Base-by-base conservation (phyloP, 1,140 invertebrate genomes). In the Nylanderia fulva region DNA sequence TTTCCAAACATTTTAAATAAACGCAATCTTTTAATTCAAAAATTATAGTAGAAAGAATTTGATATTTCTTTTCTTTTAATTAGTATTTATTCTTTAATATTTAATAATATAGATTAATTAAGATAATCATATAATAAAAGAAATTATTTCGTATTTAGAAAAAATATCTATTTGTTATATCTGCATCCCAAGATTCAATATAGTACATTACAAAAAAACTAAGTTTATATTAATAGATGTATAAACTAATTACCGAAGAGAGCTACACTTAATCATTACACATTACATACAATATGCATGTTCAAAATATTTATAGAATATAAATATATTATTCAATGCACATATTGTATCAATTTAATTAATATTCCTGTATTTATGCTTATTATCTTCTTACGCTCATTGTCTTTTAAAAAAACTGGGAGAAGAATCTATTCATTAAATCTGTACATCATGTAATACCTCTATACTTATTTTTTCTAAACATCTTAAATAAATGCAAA, bases 361-460 rank as follows among this genome's bases (percentile, higher is more conserved):
- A 76, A 64, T 2, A 66, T 24, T 66, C 8, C 11, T 68, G 3
- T 54, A 39, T 21, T 9, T 56, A 74, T 18, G 66, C 52, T 21
- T 36, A 48, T 68, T 39, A 15, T 68, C 5, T 11, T 42, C 29
- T 33, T 33, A 74, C 15, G 66, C 52, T 21, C 24, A 48, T 68
- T 39, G 15, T 68, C 5, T 11, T 42, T 42, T 39, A 24, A 54
- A 52, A 18, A 36, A 15, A 52, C 3, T 15, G 8, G 24, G 11
- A 66, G 1, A 64, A 8, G 15, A 48, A 66, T 13, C 29, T 33
- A 21, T 42, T 86, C 33, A 33, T 86, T 61, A 60, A 56, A 75
- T 58, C 2, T 56, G 24, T 52, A 24, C 7, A 45, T 11, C 1
- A 18, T 1, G 54, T 60, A 48, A 29, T n/a, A 27, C 18, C 2